Evolutionary conservation across 2,888 invertebrate species (phyloP), one percentile per base, ranked within the genome.

Genomic region (Mongoloraphidia duomilia): DNA sequence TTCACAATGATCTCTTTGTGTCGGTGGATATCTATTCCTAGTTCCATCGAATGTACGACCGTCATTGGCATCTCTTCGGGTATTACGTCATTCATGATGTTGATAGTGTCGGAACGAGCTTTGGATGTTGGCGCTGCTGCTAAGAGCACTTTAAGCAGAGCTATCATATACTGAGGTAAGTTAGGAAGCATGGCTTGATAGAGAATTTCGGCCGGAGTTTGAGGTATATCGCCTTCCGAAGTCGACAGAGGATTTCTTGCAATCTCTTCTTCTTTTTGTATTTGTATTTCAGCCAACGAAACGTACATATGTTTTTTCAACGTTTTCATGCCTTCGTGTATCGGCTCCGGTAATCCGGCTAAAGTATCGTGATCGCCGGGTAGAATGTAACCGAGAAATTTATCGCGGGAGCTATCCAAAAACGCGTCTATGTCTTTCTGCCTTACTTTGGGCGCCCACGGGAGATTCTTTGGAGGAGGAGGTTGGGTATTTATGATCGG

Each of bases 71-170:
- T 93, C 72, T 94, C 93, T 69, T 93, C 94, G 1, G 97, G 97
- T 56, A 98, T 68, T 44, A 98, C 88, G 70, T 99, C 98, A 39
- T 94, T 90, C 80, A 97, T 84, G 41, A 99, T 96, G 67, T 97
- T 97, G 60, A 97, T 92, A 45, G 96, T 94, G 64, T 98, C 98
- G 9, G 87, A 91, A 72, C 96, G 96, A 6, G 91, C 84, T 70
- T 95, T 96, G n/a, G 93, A 93, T n/a, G 96, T 96, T 5, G 98
- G 97, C 36, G 96, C 94, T 48, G 97, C 96, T 34, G 97, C 97
- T 49, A 99, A 74, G 49, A 98, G 74, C 58, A 98, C 92, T 74
- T 98, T 99, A 46, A 99, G 71, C 48, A 99, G 66, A 17, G 95
- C 93, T 62, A 97, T 97, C 85, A 96, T 93, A 63, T 96, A 95